Conservation (phyloP, 2,797 vertebrate species). For the Enteromius viviparus region DNA sequence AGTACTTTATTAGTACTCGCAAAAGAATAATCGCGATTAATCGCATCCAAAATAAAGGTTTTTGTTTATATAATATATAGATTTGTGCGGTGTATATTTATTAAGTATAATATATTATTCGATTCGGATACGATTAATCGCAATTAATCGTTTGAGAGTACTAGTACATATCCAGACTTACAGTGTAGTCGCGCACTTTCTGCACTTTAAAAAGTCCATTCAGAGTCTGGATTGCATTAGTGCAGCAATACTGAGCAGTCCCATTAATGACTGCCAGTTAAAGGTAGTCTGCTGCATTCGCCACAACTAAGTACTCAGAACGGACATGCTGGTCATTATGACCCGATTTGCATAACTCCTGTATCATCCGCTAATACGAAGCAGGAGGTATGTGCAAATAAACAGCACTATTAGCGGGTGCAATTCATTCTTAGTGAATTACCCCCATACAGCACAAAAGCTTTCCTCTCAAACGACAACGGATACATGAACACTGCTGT, state of each 20-base stretch:
- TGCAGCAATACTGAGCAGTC: neutral
- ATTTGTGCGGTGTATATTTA: no score
- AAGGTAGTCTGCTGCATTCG: neutral
- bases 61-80: no score
- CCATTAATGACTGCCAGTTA: neutral
- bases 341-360: slow-evolving; percentile 13
- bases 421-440: slow-evolving; percentile 18
- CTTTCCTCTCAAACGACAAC: slow-evolving; percentile 19
- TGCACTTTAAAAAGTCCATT: neutral
- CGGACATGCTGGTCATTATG: neutral
- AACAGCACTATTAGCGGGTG: neutral
- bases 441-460: slow-evolving; percentile 44
- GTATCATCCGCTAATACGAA: neutral
- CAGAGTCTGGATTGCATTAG: neutral
- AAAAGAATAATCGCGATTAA: no score
- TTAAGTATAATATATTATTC: no score
- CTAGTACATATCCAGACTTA: neutral
- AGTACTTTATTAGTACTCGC: neutral
- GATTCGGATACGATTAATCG: no score
- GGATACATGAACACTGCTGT: slow-evolving; percentile 14
- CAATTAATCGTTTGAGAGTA: no score
- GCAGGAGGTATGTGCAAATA: neutral
- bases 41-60: no score
- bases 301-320: neutral
- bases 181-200: neutral